Base-by-base conservation (phyloP, 2,888 invertebrate species). In the Dolichomitus sp. region DNA sequence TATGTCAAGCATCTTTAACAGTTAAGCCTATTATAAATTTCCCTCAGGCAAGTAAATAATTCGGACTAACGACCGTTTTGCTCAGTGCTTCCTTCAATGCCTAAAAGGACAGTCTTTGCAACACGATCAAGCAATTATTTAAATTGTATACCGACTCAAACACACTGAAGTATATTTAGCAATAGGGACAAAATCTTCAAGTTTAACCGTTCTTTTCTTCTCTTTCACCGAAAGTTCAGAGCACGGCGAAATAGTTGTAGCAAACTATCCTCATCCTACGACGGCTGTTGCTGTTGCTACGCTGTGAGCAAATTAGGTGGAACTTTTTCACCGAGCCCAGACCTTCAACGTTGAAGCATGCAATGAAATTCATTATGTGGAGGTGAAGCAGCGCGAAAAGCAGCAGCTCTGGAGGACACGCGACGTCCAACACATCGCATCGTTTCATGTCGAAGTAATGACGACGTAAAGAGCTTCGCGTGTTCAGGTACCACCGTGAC, bases 341-440 rank as follows among this genome's bases (percentile, higher is more conserved):
- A 9, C 4, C 5, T 14, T 59, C 57, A 6, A 7, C 57, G 57
- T 33, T 33, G 30, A 17, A 33, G 33, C n/a, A 33, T 59, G n/a
- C n/a, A 59, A 59, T 33, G 33, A 33, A 59, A 59, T 59, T 59
- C 57, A 33, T 59, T 59, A 59, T 59, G 33, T n/a, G n/a, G 6
- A 14, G n/a, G 30, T 30, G 57, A 57, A 57, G 33, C 14, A 6
- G 54, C n/a, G 54, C 27, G 52, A 27, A 54, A 54, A 54, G 1
- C 57, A 17, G 7, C 33, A 33, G 14, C 17, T 30, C 5, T 7
- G 19, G 9, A n/a, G n/a, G 57, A 33, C 33, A 59, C 57, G 57
- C 57, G 33, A 59, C 33, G 14, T 33, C n/a, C 57, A 14, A 33
- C 57, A 59, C 57, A n/a, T 33, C 33, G 57, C 30, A n/a, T 33